A percentile compares a stretch with the other conserved stretches of the same genome.
Conservation (phyloP, 1,140 invertebrate species). For the Drosophila persimilis region DNA sequence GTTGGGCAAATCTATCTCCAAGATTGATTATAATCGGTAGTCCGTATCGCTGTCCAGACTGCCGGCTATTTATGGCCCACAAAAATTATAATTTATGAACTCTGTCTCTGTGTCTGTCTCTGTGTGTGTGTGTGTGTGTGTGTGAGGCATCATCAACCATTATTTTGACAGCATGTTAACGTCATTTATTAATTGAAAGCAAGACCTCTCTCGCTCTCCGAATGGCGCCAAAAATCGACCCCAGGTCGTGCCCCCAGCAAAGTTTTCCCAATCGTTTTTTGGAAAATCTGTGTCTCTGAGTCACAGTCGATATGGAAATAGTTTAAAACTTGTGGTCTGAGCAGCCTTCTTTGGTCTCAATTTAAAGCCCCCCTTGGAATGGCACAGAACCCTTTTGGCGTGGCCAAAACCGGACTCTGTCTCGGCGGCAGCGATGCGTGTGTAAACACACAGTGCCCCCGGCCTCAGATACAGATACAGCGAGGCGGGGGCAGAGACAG, state of each 20-base stretch:
- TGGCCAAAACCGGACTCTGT: conserved; percentile 21
- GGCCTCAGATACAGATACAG: too few relatives aligned
- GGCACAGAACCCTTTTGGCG: conserved; percentile 34
- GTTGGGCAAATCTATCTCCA: conserved; percentile 69
- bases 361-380: too few relatives aligned
- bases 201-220: conserved; percentile 23
- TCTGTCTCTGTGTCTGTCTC: conserved; percentile 47
- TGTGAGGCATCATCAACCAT: conserved; percentile 64
- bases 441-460: conserved; percentile 51
- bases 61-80: conserved; percentile 41
- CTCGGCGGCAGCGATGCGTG: conserved; percentile 60
- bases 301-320: too few relatives aligned
- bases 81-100: conserved; percentile 80
- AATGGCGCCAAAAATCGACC: not conserved
- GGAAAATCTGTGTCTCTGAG: too few relatives aligned
- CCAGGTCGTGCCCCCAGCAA: too few relatives aligned
- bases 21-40: conserved; percentile 82
- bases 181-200: conserved; percentile 80
- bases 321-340: too few relatives aligned
- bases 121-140: conserved; percentile 52
- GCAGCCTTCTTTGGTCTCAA: too few relatives aligned
- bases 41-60: conserved; percentile 67
- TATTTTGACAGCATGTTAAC: conserved; percentile 81
- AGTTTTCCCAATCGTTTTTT: too few relatives aligned
- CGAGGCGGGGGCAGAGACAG: not conserved